Conservation (phyloP, 2,888 invertebrate species). For the Andrena trimmerana region DNA sequence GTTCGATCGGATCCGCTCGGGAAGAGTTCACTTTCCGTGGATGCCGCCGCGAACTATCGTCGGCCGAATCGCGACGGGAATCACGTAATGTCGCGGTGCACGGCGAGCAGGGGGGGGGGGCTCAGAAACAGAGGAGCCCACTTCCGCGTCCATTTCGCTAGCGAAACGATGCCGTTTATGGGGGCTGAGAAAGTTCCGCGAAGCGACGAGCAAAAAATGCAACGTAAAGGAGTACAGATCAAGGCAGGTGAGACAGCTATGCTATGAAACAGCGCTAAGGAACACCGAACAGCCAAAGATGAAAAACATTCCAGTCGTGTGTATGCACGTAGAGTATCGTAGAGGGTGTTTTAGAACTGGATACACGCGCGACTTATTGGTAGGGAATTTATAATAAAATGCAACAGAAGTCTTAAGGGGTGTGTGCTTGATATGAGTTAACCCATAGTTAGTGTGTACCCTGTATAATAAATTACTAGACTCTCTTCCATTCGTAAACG, state of each 20-base stretch:
- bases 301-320: conserved; percentile 70
- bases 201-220: conserved; percentile 48
- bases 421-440: no score
- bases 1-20: conserved; percentile 31
- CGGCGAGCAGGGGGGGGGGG: background rate
- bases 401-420: background rate
- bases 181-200: background rate
- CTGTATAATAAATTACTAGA: no score
- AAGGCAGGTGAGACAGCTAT: conserved; percentile 79
- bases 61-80: background rate
- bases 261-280: conserved; percentile 72
- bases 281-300: conserved; percentile 78
- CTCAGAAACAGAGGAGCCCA: background rate
- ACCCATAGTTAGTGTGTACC: no score
- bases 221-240: conserved; percentile 67
- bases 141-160: background rate
- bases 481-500: no score
- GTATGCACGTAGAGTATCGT: background rate
- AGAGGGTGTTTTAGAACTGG: background rate
- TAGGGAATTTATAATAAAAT: background rate
- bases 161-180: background rate
- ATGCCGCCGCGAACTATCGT: background rate
- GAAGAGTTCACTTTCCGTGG: background rate
- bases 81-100: background rate
- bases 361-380: background rate